These are phyloP conservation scores for Bryconaethiops microstoma DNA, from an alignment of 2,797 vertebrate species.

Conservation along the genomic window DNA sequence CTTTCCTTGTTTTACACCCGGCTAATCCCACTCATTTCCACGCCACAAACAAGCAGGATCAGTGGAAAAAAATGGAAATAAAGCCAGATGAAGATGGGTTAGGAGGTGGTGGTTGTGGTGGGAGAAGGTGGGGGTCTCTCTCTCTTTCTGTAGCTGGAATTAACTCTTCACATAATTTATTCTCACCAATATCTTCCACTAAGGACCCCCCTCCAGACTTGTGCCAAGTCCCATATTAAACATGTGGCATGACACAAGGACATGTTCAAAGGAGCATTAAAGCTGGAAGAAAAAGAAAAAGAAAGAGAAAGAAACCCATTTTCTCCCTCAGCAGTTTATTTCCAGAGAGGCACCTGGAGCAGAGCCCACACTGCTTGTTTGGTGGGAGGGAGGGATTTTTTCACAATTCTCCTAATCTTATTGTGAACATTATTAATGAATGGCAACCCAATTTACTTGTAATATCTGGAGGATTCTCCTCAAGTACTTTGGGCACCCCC, in stretches of 20 bases:
- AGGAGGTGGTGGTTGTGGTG: constrained; percentile 35
- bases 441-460: constrained; percentile 87
- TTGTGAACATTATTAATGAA: constrained; percentile 90
- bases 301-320: constrained; percentile 74
- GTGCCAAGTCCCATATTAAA: constrained; percentile 75
- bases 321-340: constrained; percentile 62
- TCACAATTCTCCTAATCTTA: constrained; percentile 85
- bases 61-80: constrained; percentile 65
- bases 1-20: constrained; percentile 79
- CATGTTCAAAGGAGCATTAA: constrained; percentile 79
- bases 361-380: constrained; percentile 67
- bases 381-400: constrained; percentile 80
- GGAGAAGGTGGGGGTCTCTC: constrained; percentile 48
- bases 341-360: constrained; percentile 76
- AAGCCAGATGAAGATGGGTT: constrained; percentile 51
- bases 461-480: constrained; percentile 83
- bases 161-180: constrained; percentile 77
- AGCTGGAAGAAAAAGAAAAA: constrained; percentile 36
- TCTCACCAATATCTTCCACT: constrained; percentile 75
- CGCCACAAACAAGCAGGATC: constrained; percentile 76
- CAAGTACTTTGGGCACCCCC: constrained; percentile 60
- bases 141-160: too few species aligned
- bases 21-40: constrained; percentile 84
- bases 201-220: constrained; percentile 74
- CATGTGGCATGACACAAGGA: constrained; percentile 78